These are phyloP conservation scores for Tribolium castaneum DNA, from an alignment of 1,140 invertebrate species.

Conservation along the genomic window DNA sequence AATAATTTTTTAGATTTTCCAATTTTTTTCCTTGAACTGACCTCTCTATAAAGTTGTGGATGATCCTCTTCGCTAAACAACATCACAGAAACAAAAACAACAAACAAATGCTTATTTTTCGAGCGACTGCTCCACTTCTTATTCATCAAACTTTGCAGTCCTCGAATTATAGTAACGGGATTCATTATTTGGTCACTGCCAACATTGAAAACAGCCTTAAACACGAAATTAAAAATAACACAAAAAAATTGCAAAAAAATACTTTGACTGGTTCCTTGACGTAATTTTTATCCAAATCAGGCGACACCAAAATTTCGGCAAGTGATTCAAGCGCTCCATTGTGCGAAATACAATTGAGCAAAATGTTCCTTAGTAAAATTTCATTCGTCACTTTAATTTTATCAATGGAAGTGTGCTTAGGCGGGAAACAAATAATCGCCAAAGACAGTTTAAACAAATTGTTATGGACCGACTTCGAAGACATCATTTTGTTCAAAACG, in stretches of 20 bases:
- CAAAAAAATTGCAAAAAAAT: neutral
- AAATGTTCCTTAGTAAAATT: slow-evolving; percentile 20
- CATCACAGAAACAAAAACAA: slow-evolving; percentile 1
- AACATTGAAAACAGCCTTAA: slow-evolving; percentile 12
- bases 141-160: slow-evolving; percentile 5
- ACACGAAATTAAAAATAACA: neutral
- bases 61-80: slow-evolving; percentile 12
- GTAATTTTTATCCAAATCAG: slow-evolving; percentile 28
- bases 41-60: slow-evolving; percentile 15
- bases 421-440: neutral
- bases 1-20: too few relatives aligned
- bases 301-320: slow-evolving; percentile 17
- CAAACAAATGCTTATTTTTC: slow-evolving; percentile 21
- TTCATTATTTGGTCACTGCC: neutral
- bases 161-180: neutral
- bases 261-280: neutral
- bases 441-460: slow-evolving; percentile 20
- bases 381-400: slow-evolving; percentile 36
- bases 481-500: slow-evolving; percentile 20
- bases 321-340: slow-evolving; percentile 1
- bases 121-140: slow-evolving; percentile 11
- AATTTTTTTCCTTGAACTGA: neutral
- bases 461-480: neutral
- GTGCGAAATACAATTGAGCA: slow-evolving; percentile 22
- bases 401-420: neutral